Percentiles rank a stretch among this genome's conserved stretches.
Evolutionary conservation across 2,888 invertebrate genomes (phyloP).

Genomic region (Eupithecia exiguata): DNA sequence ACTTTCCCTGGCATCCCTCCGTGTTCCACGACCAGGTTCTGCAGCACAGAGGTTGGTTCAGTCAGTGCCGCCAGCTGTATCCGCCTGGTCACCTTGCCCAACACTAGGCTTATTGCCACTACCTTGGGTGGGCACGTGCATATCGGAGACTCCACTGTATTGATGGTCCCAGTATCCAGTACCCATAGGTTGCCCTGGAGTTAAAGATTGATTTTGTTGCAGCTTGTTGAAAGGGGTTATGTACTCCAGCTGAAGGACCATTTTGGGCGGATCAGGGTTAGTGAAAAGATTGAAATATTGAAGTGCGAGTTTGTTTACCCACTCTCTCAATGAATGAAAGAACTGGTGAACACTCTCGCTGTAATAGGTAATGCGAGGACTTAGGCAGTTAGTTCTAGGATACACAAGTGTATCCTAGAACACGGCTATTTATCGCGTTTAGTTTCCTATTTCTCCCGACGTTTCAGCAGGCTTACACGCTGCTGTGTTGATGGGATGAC

Average conservation of each 20-base stretch:
- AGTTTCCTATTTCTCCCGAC: neutral
- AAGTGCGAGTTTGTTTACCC: neutral
- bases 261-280: neutral
- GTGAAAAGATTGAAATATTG: neutral
- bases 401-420: no score
- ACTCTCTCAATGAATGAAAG: neutral
- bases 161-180: slow-evolving; percentile 88
- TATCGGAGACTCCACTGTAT: slow-evolving; percentile 86
- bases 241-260: neutral
- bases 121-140: slow-evolving; percentile 88
- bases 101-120: slow-evolving; percentile 84
- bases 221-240: neutral
- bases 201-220: neutral
- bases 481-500: neutral
- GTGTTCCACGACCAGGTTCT: slow-evolving; percentile 88
- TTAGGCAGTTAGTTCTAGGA: neutral
- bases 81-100: slow-evolving; percentile 85
- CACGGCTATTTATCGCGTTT: neutral
- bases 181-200: slow-evolving; percentile 87
- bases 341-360: neutral
- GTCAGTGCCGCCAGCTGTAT: slow-evolving; percentile 85
- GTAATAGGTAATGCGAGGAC: neutral
- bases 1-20: slow-evolving; percentile 83
- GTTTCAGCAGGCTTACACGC: neutral
- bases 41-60: slow-evolving; percentile 85